phyloP scores from a whole-genome alignment of 2,797 vertebrate species.

The Botia kubotai region DNA sequence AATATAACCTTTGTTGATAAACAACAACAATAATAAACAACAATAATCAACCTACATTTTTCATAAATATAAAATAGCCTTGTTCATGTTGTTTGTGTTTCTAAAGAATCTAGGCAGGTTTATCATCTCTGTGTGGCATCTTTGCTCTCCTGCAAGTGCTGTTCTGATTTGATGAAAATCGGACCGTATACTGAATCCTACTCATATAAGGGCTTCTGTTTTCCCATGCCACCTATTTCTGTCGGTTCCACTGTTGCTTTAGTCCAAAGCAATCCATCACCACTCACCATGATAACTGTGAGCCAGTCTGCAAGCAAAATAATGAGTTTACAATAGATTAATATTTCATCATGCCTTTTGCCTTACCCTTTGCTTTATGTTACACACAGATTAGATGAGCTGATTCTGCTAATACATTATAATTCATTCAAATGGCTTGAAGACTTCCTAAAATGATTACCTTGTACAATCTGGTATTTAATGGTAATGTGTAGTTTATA shows the following conservation, averaged over 20 bases:
- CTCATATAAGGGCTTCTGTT: constrained; percentile 39
- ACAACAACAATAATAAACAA: no score
- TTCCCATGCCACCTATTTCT: constrained; percentile 47
- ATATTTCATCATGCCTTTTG: constrained; percentile 68
- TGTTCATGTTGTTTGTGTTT: background rate
- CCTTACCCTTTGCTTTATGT: constrained; percentile 59
- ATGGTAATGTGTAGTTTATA: constrained; percentile 11
- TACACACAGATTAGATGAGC: constrained; percentile 59
- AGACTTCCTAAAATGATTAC: constrained; percentile 24
- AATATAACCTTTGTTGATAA: no score
- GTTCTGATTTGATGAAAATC: constrained; percentile 36
- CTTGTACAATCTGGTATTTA: constrained; percentile 19
- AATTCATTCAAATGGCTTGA: constrained; percentile 42
- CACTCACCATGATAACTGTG: constrained; percentile 68
- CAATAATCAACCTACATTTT: no score
- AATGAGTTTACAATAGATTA: constrained; percentile 75
- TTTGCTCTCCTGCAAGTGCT: background rate
- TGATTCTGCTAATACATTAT: constrained; percentile 41
- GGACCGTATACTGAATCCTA: constrained; percentile 53
- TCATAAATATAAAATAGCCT: no score
- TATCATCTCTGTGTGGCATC: background rate
- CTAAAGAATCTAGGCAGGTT: background rate
- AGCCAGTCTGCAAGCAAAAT: constrained; percentile 66
- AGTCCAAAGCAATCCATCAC: constrained; percentile 73
- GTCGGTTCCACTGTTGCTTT: constrained; percentile 55